Conservation (phyloP, 2,113 vertebrate genomes). For the Hylia prasina region DNA sequence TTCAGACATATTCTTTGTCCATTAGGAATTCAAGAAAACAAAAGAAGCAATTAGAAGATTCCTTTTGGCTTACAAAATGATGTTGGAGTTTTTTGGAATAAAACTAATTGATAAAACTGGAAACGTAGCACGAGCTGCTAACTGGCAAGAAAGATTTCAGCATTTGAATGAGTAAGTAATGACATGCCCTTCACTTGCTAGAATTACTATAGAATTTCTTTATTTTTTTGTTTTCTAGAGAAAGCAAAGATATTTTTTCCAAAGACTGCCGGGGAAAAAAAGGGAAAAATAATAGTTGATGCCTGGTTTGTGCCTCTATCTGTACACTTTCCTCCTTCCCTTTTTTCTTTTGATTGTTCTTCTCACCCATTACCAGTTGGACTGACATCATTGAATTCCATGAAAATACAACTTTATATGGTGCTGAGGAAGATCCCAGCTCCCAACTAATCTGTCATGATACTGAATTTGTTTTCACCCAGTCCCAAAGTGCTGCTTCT, state of each 20-base stretch:
- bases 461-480: background rate
- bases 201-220: background rate
- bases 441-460: background rate
- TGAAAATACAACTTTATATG: background rate
- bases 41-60: slow-evolving; percentile 94
- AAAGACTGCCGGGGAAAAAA: background rate
- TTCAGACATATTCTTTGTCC: background rate
- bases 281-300: background rate
- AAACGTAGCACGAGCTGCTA: slow-evolving; percentile 85
- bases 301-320: background rate
- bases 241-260: background rate
- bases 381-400: background rate
- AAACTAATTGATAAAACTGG: slow-evolving; percentile 93
- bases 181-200: background rate
- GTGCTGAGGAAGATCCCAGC: background rate
- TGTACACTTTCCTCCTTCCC: rapidly evolving
- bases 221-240: background rate
- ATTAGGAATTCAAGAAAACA: slow-evolving; percentile 96
- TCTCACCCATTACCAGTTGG: background rate
- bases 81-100: slow-evolving; percentile 98
- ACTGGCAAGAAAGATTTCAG: slow-evolving; percentile 94
- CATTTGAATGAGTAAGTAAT: slow-evolving; percentile 95
- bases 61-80: slow-evolving; percentile 90
- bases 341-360: background rate
- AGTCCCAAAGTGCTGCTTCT: background rate